A percentile compares a stretch with the other conserved stretches of the same genome.
Conservation (phyloP, 2,888 invertebrate genomes). For the Drosophila atripex region DNA sequence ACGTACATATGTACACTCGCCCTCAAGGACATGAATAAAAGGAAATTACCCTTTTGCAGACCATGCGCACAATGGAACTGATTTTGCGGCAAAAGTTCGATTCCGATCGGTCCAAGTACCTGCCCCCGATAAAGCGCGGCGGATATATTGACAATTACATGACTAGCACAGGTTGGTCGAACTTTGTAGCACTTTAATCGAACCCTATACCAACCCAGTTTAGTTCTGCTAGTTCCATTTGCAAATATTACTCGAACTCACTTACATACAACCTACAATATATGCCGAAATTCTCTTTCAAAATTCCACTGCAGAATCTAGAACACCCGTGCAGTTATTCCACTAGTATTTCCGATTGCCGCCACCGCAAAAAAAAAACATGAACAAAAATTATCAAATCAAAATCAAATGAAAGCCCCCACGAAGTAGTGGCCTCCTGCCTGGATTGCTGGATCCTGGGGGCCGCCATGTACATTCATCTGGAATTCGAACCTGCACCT, state of each 20-base stretch:
- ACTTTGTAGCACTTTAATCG: conserved; percentile 8
- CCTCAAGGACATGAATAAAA: conserved; percentile 20
- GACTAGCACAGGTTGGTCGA: conserved; percentile 92
- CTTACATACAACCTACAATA: conserved; percentile 25
- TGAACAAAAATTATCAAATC: background rate
- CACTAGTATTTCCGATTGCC: conserved; percentile 38
- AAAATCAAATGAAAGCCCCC: conserved; percentile 14
- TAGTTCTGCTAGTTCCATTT: conserved; percentile 38
- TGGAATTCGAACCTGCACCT: conserved; percentile 19
- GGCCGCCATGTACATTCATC: conserved; percentile 16
- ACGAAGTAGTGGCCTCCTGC: conserved; percentile 25
- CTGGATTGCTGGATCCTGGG: conserved; percentile 12
- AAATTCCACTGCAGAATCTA: conserved; percentile 58
- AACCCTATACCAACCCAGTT: conserved; percentile 23
- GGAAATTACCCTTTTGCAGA: conserved; percentile 85
- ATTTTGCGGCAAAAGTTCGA: conserved; percentile 89
- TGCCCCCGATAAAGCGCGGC: conserved; percentile 92
- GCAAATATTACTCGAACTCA: conserved; percentile 36
- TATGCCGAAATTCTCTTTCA: conserved; percentile 53
- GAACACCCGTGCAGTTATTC: conserved; percentile 47
- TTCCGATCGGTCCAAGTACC: conserved; percentile 90
- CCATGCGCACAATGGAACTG: conserved; percentile 90
- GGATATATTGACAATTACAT: conserved; percentile 93
- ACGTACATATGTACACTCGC: background rate
- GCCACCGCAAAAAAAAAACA: conserved; percentile 21